These are phyloP conservation scores for Melanostoma mellinum DNA, from an alignment of 2,888 invertebrate genomes.

Conservation along the genomic window DNA sequence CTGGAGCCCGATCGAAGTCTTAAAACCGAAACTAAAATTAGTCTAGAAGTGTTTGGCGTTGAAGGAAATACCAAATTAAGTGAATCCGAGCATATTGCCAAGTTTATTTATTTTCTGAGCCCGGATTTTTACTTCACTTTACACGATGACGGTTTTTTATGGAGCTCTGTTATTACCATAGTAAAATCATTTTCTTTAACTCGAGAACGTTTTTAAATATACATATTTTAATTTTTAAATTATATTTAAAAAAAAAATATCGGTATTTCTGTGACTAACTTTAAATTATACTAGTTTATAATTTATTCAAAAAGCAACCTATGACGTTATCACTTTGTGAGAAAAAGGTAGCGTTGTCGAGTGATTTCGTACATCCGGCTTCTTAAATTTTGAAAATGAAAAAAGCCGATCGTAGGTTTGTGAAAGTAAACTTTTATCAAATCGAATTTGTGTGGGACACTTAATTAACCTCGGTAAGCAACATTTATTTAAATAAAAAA, in stretches of 20 bases:
- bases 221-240: slow-evolving; percentile 6
- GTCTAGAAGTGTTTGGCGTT: slow-evolving; percentile 82
- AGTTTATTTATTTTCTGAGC: slow-evolving; percentile 66
- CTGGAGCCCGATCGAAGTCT: slow-evolving; percentile 80
- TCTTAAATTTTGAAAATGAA: slow-evolving; percentile 41
- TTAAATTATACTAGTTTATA: background rate
- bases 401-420: slow-evolving; percentile 30
- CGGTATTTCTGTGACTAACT: slow-evolving; percentile 22
- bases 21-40: slow-evolving; percentile 81
- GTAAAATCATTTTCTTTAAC: slow-evolving; percentile 24
- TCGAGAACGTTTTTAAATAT: slow-evolving; percentile 14
- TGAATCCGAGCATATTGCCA: slow-evolving; percentile 73
- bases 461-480: slow-evolving; percentile 53
- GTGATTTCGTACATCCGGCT: slow-evolving; percentile 69
- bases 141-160: slow-evolving; percentile 37
- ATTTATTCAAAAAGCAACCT: slow-evolving; percentile 38
- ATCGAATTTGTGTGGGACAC: slow-evolving; percentile 18
- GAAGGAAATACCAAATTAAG: slow-evolving; percentile 78
- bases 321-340: slow-evolving; percentile 60
- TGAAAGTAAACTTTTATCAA: slow-evolving; percentile 41
- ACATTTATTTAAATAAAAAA: slow-evolving; percentile 26
- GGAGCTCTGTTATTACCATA: slow-evolving; percentile 16
- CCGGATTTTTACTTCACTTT: slow-evolving; percentile 61
- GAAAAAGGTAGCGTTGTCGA: slow-evolving; percentile 44
- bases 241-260: slow-evolving; percentile 13